Evolutionary conservation across 2,113 vertebrate species (phyloP).

Genomic region (Ivindomyrus marchei): DNA sequence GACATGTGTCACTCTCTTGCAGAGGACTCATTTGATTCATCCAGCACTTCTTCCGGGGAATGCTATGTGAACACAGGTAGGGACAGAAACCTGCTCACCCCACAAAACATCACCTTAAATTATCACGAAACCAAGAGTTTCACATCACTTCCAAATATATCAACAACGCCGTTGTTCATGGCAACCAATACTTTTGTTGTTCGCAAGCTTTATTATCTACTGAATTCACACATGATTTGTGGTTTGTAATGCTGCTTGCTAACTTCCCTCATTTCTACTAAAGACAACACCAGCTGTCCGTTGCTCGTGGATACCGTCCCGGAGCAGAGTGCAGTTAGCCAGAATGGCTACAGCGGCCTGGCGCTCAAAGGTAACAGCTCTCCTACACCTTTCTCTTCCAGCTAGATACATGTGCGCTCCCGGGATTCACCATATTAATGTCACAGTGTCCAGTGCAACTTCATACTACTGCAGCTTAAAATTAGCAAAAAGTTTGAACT

Average conservation of each 20-base stretch:
- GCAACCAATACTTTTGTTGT: neutral
- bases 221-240: neutral
- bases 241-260: neutral
- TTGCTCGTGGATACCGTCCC: neutral
- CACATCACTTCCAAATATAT: neutral
- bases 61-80: slow-evolving; percentile 42
- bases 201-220: neutral
- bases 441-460: neutral
- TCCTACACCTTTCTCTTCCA: neutral
- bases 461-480: neutral
- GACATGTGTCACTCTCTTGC: slow-evolving; percentile 5
- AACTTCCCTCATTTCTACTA: neutral
- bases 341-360: neutral
- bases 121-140: neutral
- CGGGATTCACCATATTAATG: neutral
- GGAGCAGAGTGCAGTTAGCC: neutral
- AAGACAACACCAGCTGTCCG: neutral
- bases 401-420: neutral
- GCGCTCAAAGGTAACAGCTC: neutral
- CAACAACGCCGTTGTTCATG: neutral
- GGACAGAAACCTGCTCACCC: neutral
- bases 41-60: slow-evolving; percentile 56
- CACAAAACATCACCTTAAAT: slow-evolving; percentile 20
- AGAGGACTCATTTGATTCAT: slow-evolving; percentile 53
- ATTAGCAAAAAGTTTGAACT: neutral